These are phyloP conservation scores for Chelon auratus DNA, from an alignment of 2,797 vertebrate species.

Conservation along the genomic window DNA sequence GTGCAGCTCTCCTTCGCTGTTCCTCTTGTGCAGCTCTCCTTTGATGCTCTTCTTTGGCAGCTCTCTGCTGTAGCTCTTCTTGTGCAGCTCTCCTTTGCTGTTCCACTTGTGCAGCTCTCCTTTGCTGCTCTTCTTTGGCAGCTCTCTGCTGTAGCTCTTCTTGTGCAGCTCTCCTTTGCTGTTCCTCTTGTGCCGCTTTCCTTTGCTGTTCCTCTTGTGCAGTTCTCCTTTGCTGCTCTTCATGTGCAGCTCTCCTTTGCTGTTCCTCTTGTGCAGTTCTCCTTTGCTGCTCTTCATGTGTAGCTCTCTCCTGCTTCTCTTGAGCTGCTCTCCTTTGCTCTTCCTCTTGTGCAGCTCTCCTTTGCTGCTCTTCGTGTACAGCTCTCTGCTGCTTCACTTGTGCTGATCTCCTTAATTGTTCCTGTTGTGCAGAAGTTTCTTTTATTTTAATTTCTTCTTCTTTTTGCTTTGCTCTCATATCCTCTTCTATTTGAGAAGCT, in stretches of 20 bases:
- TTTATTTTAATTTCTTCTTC: constrained; percentile 25
- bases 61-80: constrained; percentile 28
- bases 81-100: constrained; percentile 6
- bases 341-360: background rate
- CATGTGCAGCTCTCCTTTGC: constrained; percentile 22
- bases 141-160: constrained; percentile 16
- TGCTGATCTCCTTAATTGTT: constrained; percentile 14
- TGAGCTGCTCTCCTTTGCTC: background rate
- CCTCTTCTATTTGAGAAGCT: constrained; percentile 32
- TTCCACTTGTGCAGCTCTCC: background rate
- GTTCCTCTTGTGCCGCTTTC: constrained; percentile 5
- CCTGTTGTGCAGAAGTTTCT: constrained; percentile 1
- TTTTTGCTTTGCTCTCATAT: constrained; percentile 38
- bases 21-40: constrained; percentile 4
- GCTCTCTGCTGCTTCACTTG: constrained; percentile 19
- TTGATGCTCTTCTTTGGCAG: constrained; percentile 9
- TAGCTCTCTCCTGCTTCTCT: background rate
- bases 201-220: background rate
- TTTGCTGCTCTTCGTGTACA: constrained; percentile 11
- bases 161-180: constrained; percentile 1
- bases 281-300: constrained; percentile 1
- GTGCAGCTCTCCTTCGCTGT: background rate
- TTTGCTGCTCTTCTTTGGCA: background rate
- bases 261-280: constrained; percentile 31
- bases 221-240: constrained; percentile 40